A percentile compares a stretch with the other conserved stretches of the same genome.
These are phyloP conservation scores for Hermaeophaga mercurialis DNA, from an alignment of 2,888 invertebrate species.

Conservation along the genomic window DNA sequence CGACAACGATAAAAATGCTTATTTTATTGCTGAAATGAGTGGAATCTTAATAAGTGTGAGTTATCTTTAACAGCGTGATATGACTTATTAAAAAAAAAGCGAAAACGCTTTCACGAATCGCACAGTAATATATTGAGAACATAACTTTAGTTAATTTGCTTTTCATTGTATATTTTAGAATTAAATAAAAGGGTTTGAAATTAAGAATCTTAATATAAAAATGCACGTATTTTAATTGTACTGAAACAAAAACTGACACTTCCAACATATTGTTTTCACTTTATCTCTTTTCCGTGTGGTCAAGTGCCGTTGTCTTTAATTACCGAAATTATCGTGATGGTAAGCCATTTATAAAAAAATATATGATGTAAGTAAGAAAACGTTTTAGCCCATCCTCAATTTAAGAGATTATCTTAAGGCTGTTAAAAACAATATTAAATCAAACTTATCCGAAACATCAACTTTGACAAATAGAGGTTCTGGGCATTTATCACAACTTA, in stretches of 20 bases:
- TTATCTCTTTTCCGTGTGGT: too few relatives aligned
- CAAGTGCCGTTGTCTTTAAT: too few relatives aligned
- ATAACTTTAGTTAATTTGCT: too few relatives aligned
- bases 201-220: too few relatives aligned
- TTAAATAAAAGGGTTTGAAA: too few relatives aligned
- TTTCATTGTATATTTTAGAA: too few relatives aligned
- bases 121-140: too few relatives aligned
- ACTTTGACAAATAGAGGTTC: slow-evolving; percentile 37
- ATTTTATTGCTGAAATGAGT: slow-evolving; percentile 38
- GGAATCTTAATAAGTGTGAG: slow-evolving; percentile 37
- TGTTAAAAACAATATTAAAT: slow-evolving; percentile 28
- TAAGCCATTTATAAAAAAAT: slow-evolving; percentile 3
- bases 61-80: slow-evolving; percentile 36
- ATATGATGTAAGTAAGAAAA: background rate
- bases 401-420: slow-evolving; percentile 12
- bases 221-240: too few relatives aligned
- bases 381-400: slow-evolving; percentile 3
- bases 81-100: too few relatives aligned
- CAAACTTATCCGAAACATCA: slow-evolving; percentile 29
- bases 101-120: too few relatives aligned
- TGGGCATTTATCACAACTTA: slow-evolving; percentile 51
- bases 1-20: slow-evolving; percentile 35
- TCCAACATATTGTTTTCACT: too few relatives aligned
- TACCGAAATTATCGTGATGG: background rate
- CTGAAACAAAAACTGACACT: too few relatives aligned